A percentile compares a stretch with the other conserved stretches of the same genome.
Conservation (phyloP, 2,113 vertebrate genomes). For the Irena cyanogastra region DNA sequence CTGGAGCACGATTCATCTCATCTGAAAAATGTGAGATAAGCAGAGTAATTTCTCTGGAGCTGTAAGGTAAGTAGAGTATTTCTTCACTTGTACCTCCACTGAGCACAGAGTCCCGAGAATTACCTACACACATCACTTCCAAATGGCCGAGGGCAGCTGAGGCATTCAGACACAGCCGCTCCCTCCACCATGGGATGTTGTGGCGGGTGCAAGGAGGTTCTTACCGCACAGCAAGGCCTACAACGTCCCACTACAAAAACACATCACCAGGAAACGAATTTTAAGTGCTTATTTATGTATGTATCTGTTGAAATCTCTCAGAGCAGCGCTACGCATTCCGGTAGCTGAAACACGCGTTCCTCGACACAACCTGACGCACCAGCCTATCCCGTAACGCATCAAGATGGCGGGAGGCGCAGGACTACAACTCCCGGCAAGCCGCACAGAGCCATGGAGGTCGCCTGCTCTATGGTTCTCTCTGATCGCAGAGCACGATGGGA, state of each 20-base stretch:
- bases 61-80: not conserved
- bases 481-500: not conserved
- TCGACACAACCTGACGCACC: rapidly evolving
- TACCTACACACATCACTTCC: rapidly evolving
- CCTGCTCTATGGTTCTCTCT: rapidly evolving
- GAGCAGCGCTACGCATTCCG: not conserved
- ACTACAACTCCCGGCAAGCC: not conserved
- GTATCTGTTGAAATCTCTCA: too few species aligned
- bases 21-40: not conserved
- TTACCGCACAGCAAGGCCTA: not conserved
- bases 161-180: not conserved
- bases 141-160: not conserved
- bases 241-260: rapidly evolving
- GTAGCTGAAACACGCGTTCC: rapidly evolving
- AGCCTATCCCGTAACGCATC: rapidly evolving
- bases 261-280: not conserved
- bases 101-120: not conserved
- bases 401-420: rapidly evolving
- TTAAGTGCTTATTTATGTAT: not conserved
- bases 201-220: rapidly evolving
- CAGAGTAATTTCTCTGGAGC: not conserved
- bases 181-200: too few species aligned
- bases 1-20: not conserved
- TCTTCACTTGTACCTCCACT: not conserved
- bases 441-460: rapidly evolving